These are phyloP conservation scores for Microchrysa polita DNA, from an alignment of 2,888 invertebrate genomes.

Conservation along the genomic window DNA sequence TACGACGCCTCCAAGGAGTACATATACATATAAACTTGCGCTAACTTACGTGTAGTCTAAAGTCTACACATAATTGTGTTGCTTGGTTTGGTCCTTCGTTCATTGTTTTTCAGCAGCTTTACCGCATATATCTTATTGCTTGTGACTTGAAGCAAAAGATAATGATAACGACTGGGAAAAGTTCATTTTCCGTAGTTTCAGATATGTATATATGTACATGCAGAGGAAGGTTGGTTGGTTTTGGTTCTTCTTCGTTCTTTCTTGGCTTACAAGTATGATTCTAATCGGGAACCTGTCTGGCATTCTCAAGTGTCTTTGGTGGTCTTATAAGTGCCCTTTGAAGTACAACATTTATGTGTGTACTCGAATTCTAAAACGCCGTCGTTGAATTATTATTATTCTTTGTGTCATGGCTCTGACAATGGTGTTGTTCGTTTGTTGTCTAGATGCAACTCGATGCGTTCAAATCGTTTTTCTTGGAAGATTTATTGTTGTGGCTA, in stretches of 20 bases:
- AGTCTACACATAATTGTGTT: too few species aligned
- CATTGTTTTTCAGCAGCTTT: not conserved
- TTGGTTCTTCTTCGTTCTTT: not conserved
- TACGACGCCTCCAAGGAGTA: not conserved
- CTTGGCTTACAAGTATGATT: conserved; percentile 6
- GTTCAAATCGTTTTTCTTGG: too few species aligned
- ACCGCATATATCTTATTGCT: not conserved
- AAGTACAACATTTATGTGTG: not conserved
- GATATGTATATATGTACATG: too few species aligned
- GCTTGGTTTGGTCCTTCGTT: too few species aligned
- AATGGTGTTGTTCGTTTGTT: too few species aligned
- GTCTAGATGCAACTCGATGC: too few species aligned
- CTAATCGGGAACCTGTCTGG: conserved; percentile 40
- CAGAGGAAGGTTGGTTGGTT: not conserved
- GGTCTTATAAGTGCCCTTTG: conserved; percentile 20
- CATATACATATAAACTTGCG: not conserved
- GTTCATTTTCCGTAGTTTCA: conserved; percentile 21
- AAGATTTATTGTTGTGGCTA: too few species aligned
- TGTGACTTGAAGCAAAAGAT: not conserved
- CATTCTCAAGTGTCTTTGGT: conserved; percentile 33
- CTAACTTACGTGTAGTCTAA: too few species aligned
- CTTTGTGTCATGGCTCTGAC: too few species aligned
- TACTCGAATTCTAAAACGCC: conserved; percentile 16
- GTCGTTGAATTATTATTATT: conserved; percentile 28
- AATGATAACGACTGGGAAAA: conserved; percentile 8